These are phyloP conservation scores for Phoenicopterus ruber DNA, from an alignment of 2,113 vertebrate species.

Conservation along the genomic window DNA sequence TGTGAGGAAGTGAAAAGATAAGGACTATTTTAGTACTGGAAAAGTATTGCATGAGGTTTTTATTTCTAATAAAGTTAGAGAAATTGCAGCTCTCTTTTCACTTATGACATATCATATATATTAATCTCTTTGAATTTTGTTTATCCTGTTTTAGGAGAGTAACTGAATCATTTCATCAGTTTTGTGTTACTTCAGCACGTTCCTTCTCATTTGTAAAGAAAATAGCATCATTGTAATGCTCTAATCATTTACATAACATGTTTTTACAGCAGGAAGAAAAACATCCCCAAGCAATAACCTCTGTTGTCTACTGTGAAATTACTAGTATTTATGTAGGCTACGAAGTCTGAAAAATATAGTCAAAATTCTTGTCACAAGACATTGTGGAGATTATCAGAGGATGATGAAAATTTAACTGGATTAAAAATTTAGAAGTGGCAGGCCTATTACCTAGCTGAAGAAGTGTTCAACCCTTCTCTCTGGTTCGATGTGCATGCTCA, in stretches of 20 bases:
- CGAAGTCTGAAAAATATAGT: slow-evolving; percentile 47
- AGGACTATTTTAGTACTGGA: slow-evolving; percentile 49
- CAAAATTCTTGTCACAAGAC: slow-evolving; percentile 31
- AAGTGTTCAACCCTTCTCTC: not conserved
- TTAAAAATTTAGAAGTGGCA: slow-evolving; percentile 13
- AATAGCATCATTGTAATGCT: slow-evolving; percentile 44
- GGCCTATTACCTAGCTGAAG: not conserved
- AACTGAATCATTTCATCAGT: slow-evolving; percentile 49
- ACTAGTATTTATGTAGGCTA: slow-evolving; percentile 50
- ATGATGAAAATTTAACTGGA: slow-evolving; percentile 25
- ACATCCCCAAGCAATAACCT: slow-evolving; percentile 62
- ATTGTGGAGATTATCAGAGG: slow-evolving; percentile 32
- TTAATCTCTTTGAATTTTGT: slow-evolving; percentile 48
- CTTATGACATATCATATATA: slow-evolving; percentile 2
- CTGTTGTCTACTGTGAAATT: slow-evolving; percentile 61
- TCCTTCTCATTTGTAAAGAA: slow-evolving; percentile 56
- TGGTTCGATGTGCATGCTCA: not conserved
- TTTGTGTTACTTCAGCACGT: slow-evolving; percentile 53
- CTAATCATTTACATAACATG: slow-evolving; percentile 43
- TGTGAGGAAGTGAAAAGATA: slow-evolving; percentile 43
- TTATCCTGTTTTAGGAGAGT: slow-evolving; percentile 28
- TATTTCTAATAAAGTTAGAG: slow-evolving; percentile 44
- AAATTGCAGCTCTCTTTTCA: not conserved
- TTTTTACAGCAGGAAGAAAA: slow-evolving; percentile 30
- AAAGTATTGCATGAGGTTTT: not conserved